These are phyloP conservation scores for Xiphydria camelus DNA, from an alignment of 2,888 invertebrate genomes.

Conservation along the genomic window DNA sequence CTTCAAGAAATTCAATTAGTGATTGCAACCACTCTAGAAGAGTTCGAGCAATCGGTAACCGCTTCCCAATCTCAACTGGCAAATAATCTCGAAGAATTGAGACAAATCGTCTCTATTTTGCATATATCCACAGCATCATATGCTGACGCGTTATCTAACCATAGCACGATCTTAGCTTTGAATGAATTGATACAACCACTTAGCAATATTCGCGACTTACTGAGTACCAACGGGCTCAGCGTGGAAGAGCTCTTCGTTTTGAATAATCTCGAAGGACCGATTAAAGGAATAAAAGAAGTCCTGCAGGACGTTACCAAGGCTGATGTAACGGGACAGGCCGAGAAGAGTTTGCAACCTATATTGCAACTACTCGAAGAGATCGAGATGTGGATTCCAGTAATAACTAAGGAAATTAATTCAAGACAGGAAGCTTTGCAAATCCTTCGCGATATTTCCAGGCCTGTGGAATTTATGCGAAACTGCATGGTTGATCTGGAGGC, in stretches of 20 bases:
- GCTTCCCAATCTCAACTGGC: constrained; percentile 30
- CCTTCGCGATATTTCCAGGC: constrained; percentile 37
- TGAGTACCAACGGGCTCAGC: constrained; percentile 12
- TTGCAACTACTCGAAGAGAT: constrained; percentile 26
- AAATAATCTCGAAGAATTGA: constrained; percentile 35
- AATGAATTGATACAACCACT: constrained; percentile 28
- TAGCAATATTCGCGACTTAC: constrained; percentile 26
- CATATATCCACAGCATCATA: constrained; percentile 14
- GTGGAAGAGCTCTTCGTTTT: constrained; percentile 34
- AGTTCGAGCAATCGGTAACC: constrained; percentile 38
- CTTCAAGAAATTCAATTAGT: constrained; percentile 35
- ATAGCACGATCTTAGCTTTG: constrained; percentile 19
- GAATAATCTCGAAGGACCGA: constrained; percentile 33
- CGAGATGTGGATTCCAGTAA: constrained; percentile 27
- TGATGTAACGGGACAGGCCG: constrained; percentile 7
- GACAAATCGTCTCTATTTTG: constrained; percentile 26
- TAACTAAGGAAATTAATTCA: constrained; percentile 24
- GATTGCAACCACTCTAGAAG: constrained; percentile 38
- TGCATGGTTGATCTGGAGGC: constrained; percentile 10
- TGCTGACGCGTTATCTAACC: constrained; percentile 15
- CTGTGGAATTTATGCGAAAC: constrained; percentile 19
- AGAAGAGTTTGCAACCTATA: constrained; percentile 20
- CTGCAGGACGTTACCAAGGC: background rate
- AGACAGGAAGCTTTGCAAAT: constrained; percentile 34
- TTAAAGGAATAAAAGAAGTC: constrained; percentile 28